Conservation (phyloP, 1,140 invertebrate species). For the Hormaphis cornu region DNA sequence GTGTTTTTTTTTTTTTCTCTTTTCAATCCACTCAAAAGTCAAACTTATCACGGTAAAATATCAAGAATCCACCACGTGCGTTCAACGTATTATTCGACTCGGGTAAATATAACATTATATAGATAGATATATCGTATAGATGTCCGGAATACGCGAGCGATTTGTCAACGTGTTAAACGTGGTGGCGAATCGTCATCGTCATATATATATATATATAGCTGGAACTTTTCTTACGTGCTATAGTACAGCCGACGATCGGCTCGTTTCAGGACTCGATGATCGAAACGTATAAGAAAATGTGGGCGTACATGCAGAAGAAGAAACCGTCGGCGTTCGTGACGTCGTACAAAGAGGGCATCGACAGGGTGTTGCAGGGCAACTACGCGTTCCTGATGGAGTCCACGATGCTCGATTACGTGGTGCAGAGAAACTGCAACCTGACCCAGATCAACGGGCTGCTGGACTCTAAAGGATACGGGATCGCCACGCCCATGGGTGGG, state of each 20-base stretch:
- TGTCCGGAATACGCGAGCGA: background rate
- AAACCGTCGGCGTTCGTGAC: slow-evolving; percentile 62
- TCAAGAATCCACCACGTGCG: too few relatives aligned
- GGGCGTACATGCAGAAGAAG: slow-evolving; percentile 69
- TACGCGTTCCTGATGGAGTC: slow-evolving; percentile 95
- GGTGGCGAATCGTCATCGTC: background rate
- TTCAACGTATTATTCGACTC: too few relatives aligned
- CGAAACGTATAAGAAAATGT: slow-evolving; percentile 84
- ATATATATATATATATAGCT: too few relatives aligned
- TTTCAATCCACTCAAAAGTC: too few relatives aligned
- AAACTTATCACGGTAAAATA: too few relatives aligned
- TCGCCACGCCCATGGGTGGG: slow-evolving; percentile 47
- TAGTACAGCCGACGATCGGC: too few relatives aligned
- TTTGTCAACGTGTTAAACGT: background rate
- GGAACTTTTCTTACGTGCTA: too few relatives aligned
- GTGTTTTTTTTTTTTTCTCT: too few relatives aligned
- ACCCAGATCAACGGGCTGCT: slow-evolving; percentile 85
- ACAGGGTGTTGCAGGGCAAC: slow-evolving; percentile 59
- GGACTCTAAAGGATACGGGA: slow-evolving; percentile 71
- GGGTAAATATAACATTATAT: too few relatives aligned
- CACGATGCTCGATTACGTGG: slow-evolving; percentile 80
- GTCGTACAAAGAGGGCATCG: slow-evolving; percentile 68
- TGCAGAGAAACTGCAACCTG: slow-evolving; percentile 83
- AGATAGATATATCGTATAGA: too few relatives aligned
- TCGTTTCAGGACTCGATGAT: slow-evolving; percentile 46